A percentile compares a stretch with the other conserved stretches of the same genome.
phyloP scores from a whole-genome alignment of 2,113 vertebrate genomes.

The Laticauda laticaudata region DNA sequence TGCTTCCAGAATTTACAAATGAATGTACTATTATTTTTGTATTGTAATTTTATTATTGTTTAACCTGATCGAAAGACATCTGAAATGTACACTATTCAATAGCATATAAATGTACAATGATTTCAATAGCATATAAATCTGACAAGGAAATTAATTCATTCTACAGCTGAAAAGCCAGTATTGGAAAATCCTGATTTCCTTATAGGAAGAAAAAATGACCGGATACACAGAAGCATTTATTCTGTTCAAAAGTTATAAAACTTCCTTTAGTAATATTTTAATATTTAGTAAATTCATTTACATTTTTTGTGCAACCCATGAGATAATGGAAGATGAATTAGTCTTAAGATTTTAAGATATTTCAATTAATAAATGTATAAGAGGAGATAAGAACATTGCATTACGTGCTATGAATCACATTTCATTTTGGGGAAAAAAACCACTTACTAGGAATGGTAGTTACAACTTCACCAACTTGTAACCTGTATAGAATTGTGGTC shows the following conservation, averaged over 20 bases:
- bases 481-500: slow-evolving; percentile 94
- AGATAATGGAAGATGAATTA: not conserved
- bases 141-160: not conserved
- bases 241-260: not conserved
- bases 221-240: not conserved
- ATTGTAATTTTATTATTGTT: not conserved
- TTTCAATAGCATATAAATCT: not conserved
- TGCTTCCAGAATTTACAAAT: not conserved
- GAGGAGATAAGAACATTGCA: not conserved
- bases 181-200: not conserved
- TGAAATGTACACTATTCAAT: not conserved
- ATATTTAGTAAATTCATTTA: not conserved
- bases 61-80: not conserved
- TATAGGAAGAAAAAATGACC: not conserved
- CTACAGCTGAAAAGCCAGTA: not conserved
- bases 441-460: slow-evolving; percentile 97
- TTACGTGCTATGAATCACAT: not conserved
- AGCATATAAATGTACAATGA: not conserved
- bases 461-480: slow-evolving; percentile 97
- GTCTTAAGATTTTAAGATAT: not conserved
- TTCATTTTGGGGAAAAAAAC: slow-evolving; percentile 9
- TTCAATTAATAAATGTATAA: not conserved
- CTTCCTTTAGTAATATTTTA: not conserved
- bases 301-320: not conserved
- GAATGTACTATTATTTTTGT: not conserved